phyloP scores from a whole-genome alignment of 35 echinoderm and acorn worm genomes.

The Heliocidaris tuberculata region DNA sequence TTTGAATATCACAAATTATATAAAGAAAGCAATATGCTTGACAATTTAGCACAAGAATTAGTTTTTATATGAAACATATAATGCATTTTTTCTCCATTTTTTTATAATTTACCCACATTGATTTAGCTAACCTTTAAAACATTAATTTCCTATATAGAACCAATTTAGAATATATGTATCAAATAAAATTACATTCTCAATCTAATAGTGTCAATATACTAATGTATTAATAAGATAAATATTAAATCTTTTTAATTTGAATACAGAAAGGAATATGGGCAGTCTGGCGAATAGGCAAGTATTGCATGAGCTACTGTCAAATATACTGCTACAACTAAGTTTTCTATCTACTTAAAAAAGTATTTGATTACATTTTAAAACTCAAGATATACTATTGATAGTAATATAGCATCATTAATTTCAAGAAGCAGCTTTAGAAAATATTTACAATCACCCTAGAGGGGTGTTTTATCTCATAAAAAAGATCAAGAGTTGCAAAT shows the following conservation, averaged over 20 bases:
- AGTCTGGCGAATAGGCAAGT: neutral
- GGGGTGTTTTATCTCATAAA: too few species aligned
- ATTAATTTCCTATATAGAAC: neutral
- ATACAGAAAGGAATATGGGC: neutral
- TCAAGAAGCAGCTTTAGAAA: neutral
- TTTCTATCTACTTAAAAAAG: neutral
- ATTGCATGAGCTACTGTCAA: constrained; percentile 1
- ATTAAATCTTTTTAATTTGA: neutral
- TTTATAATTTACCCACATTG: neutral
- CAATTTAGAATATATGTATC: neutral
- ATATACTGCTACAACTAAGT: neutral
- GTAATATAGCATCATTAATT: neutral
- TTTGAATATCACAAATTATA: neutral
- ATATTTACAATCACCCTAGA: neutral
- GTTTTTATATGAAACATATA: neutral
- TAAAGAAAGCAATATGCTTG: neutral
- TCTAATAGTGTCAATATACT: neutral
- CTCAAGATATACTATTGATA: neutral
- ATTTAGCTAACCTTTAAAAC: neutral
- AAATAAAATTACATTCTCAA: neutral
- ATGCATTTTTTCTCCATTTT: neutral
- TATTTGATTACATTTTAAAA: neutral
- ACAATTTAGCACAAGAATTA: neutral
- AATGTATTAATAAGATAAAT: neutral
- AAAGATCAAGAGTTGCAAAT: neutral